Base-by-base conservation (phyloP, 2,113 vertebrate species). In the Pseudorhombus dupliciocellatus region DNA sequence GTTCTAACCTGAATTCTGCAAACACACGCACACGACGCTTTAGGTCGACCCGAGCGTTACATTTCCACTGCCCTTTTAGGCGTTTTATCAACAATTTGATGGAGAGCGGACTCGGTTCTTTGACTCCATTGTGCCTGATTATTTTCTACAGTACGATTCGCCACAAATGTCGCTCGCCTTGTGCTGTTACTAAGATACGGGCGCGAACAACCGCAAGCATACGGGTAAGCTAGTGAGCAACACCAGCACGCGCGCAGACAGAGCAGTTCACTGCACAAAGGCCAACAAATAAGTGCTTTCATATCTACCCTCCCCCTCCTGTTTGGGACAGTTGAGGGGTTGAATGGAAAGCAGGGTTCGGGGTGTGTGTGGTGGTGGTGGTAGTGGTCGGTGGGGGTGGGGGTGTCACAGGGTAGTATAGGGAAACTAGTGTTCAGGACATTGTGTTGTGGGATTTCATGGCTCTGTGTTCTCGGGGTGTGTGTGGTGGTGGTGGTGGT, bases 271-370 rank as follows among this genome's bases (percentile, higher is more conserved):
- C 66, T 60, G 64, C 84, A 87, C 85, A 90, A 89, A 86, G 78
- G 79, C 75, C 79, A 84, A 92, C 89, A 91, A 91, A 91, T 87
- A 87, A 90, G 84, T 15, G 86, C 91, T 89, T 92, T 92, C 89
- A 90, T 92, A 85, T 91, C 87, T 84, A 30, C 76, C 68, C 75
- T 81, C 83, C 83, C 84, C 81, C 78, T 78, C 70, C 70, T 80
- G 66, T 86, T 70, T 73, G 63, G 89, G 85, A 88, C 77, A 80
- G 84, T 89, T 70, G 63, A 83, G 74, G 81, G 67, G 59, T 55
- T 85, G 84, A 85, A 85, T 87, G 80, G 73, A 80, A 73, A 85
- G 70, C 60, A 75, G 72, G 80, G 73, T 31, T 73, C 46, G 18
- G 74, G 72, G 70, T n/a, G 57, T 21, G 71, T 22, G 57, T 44